phyloP scores from a whole-genome alignment of 2,888 invertebrate species.

The Malthinus seriepunctatus region DNA sequence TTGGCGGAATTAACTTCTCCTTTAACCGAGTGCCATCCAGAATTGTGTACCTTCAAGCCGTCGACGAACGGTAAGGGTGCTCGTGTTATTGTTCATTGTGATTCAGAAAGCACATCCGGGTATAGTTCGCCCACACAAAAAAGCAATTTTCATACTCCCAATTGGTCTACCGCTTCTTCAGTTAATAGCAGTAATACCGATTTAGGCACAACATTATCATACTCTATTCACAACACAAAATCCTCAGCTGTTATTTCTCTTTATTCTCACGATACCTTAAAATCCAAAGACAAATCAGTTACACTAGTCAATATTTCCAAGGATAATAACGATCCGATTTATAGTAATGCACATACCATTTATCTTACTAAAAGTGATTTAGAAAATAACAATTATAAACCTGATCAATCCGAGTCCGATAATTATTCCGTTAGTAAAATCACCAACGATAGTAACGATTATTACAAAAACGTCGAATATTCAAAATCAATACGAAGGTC shows the following conservation, averaged over 20 bases:
- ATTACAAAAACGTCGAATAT: conserved; percentile 7
- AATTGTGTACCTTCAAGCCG: conserved; percentile 46
- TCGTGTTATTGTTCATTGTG: conserved; percentile 49
- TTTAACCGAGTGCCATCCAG: conserved; percentile 45
- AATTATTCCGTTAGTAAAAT: not conserved
- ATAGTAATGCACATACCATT: conserved; percentile 18
- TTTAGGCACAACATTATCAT: conserved; percentile 47
- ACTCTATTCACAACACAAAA: conserved; percentile 54
- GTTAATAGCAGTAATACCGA: conserved; percentile 51
- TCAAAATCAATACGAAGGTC: conserved; percentile 25
- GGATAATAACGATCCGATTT: conserved; percentile 23
- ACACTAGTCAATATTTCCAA: conserved; percentile 54
- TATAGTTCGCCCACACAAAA: conserved; percentile 56
- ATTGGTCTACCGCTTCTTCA: conserved; percentile 54
- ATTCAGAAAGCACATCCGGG: conserved; percentile 57
- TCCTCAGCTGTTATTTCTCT: conserved; percentile 54
- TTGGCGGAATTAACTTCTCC: conserved; percentile 51
- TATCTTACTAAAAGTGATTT: conserved; percentile 13
- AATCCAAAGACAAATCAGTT: conserved; percentile 50
- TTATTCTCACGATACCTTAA: conserved; percentile 39
- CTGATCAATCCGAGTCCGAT: conserved; percentile 2
- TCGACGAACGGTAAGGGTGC: conserved; percentile 48
- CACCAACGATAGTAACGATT: not conserved
- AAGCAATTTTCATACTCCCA: conserved; percentile 46
- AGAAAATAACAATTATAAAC: conserved; percentile 22